Evolutionary conservation across 2,888 invertebrate species (phyloP), one percentile per base, ranked within the genome.

Genomic region (Drosophila gaucha): DNA sequence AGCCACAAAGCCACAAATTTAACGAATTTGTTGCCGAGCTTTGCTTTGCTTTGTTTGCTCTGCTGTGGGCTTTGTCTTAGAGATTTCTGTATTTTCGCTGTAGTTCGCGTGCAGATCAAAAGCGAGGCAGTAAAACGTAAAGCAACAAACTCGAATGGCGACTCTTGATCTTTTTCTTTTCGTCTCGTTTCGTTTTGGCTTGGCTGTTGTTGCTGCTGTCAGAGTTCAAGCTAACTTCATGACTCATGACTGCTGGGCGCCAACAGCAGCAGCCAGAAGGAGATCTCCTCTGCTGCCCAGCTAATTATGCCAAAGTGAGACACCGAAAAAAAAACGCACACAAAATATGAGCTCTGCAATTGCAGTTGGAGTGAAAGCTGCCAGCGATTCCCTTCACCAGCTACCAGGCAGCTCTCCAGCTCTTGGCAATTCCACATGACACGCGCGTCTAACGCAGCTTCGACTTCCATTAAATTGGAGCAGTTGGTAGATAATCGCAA

Each of bases 1-100:
- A 35, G 75, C 67, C 58, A 58, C 67, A 67, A 66, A 38, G 74
- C 70, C 63, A 75, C 80, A 84, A 76, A 72, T 18, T 36, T 24
- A 26, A 55, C 54, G 55, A 49, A 49, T 26, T 30, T 54, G 63
- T 28, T 26, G 50, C 41, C 20, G 31, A 62, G 36, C 39, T 57
- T 59, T 51, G 54, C 36, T 6, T 28, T 31, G 31, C 26, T 56
- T 31, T 3, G 35, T 31, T 31, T 31, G 31, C 12, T 31, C 2
- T 31, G 31, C 10, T 3, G 10, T 2, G n/a, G 10, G 31, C 10
- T 12, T 31, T 12, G 5, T 12, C 31, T 8, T 55, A 39, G 20
- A 71, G 72, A n/a, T n/a, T n/a, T n/a, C n/a, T n/a, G n/a, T n/a
- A n/a, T n/a, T 46, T 52, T 56, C 52, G 70, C 67, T 39, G 49